Conservation (phyloP, 2,113 vertebrate species). For the Rattus norvegicus region DNA sequence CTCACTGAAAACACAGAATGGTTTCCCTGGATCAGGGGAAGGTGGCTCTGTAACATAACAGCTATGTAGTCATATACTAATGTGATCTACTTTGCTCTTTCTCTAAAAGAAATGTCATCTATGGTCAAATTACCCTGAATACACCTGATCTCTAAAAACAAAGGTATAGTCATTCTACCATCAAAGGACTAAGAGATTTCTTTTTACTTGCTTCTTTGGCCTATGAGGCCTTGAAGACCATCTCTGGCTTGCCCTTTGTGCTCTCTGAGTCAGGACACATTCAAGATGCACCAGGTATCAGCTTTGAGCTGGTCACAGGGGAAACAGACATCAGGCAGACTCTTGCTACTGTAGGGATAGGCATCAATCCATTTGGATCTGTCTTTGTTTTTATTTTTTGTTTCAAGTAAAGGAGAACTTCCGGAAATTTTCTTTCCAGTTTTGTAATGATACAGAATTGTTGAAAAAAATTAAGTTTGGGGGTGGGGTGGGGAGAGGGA, state of each 20-base stretch:
- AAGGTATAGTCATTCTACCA: background rate
- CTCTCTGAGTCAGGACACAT: background rate
- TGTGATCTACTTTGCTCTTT: background rate
- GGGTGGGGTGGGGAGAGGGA: background rate
- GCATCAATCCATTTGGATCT: background rate
- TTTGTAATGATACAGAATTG: conserved; percentile 17
- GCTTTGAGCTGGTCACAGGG: background rate
- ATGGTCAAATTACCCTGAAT: background rate
- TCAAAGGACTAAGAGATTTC: background rate
- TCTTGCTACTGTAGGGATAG: background rate
- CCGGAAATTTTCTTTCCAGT: background rate
- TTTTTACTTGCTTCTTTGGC: conserved; percentile 1
- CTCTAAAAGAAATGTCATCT: background rate
- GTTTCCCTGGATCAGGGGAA: background rate
- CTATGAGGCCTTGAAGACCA: background rate
- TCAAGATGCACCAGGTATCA: background rate
- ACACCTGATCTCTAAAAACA: background rate
- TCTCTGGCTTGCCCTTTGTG: background rate
- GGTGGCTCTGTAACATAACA: background rate
- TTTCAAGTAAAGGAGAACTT: background rate
- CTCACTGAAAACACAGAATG: background rate
- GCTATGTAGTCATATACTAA: background rate
- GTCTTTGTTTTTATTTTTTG: background rate
- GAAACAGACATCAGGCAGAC: background rate
- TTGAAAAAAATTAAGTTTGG: background rate